Conservation (phyloP, 2,113 vertebrate species). For the Motacilla alba region DNA sequence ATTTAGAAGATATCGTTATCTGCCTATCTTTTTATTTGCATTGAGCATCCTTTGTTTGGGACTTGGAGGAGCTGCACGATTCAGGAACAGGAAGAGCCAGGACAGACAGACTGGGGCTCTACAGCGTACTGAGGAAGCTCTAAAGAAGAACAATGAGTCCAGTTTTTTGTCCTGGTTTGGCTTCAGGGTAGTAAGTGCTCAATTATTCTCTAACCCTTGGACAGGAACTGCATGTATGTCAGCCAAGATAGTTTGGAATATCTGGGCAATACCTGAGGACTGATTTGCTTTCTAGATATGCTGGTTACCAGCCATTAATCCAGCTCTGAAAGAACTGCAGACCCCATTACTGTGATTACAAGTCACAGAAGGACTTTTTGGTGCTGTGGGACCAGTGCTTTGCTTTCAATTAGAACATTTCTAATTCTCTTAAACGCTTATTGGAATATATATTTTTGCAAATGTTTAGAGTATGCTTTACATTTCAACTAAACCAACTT, state of each 20-base stretch:
- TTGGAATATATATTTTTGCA: background rate
- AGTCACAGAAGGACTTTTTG: background rate
- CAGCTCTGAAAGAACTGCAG: background rate
- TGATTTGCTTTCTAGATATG: background rate
- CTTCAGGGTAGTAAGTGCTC: background rate
- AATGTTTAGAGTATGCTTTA: background rate
- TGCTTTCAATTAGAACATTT: background rate
- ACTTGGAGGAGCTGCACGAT: background rate
- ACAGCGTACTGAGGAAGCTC: constrained; percentile 13
- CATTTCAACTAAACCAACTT: background rate
- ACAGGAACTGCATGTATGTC: background rate
- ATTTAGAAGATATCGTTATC: constrained; percentile 22
- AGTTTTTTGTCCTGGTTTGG: background rate
- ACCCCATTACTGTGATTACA: background rate
- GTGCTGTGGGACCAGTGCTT: background rate
- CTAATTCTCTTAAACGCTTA: background rate
- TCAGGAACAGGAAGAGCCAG: constrained; percentile 9
- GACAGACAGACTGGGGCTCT: background rate
- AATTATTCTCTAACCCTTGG: background rate
- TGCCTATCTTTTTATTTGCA: background rate
- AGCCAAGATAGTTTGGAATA: background rate
- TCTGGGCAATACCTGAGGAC: background rate
- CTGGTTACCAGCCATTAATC: background rate
- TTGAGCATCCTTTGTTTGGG: constrained; percentile 28
- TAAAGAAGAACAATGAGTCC: background rate